Base-by-base conservation (phyloP, 2,113 vertebrate genomes). In the Brachyistius frenatus region DNA sequence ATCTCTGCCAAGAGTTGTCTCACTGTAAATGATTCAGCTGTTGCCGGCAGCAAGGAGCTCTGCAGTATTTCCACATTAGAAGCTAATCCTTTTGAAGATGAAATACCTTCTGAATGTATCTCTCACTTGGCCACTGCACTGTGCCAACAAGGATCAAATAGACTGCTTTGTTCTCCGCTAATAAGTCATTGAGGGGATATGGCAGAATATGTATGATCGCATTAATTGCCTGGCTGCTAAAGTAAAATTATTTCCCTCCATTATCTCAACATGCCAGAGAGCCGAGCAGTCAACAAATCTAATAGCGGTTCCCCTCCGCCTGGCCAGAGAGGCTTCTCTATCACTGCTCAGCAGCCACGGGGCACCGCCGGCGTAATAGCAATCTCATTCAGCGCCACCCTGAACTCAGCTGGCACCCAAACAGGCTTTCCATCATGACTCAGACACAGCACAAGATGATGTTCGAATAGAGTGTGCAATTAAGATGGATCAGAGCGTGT, bases 101-200 rank as follows among this genome's bases (percentile, higher is more conserved):
- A 82, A 88, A 82, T 54, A 75, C 68, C 55, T 76, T 67, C 72
- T 83, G 63, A 92, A 75, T 78, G 69, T 47, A 58, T 76, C 52
- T 67, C 67, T 81, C 66, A 44, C 67, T 66, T 73, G 78, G 86
- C 63, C 50, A 63, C 76, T 47, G 66, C 39, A 68, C 73, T 78
- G 54, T 80, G 73, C 83, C 81, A 89, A 81, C 84, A 74, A 80
- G 73, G 80, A 89, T 89, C 75, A 89, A 86, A 84, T 72, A 65
- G 47, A 49, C 55, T 36, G 61, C 67, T 81, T 86, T 87, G 57
- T 88, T 86, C 41, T 85, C 57, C 4, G 63, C 65, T 58, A 67
- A 81, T 77, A 86, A 86, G 73, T 76, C 81, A 78, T 56, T 80
- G 55, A 70, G 74, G 63, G 61, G 53, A 83, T 75, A 67, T 55